These are phyloP conservation scores for Xyrichtys novacula DNA, from an alignment of 2,797 vertebrate species.

Conservation along the genomic window DNA sequence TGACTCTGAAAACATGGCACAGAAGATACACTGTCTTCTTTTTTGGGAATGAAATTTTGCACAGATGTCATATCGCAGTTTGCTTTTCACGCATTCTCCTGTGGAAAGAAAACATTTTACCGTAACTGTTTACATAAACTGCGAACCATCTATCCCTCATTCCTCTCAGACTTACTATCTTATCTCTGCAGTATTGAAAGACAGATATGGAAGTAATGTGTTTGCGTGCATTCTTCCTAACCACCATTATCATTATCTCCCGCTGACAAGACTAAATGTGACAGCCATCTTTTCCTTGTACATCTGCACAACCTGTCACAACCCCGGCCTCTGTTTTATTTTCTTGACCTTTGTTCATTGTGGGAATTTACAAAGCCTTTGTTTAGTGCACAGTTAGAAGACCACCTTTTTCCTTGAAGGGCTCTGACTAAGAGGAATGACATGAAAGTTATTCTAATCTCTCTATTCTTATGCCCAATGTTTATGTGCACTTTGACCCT, in stretches of 20 bases:
- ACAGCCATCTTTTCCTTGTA: conserved; percentile 41
- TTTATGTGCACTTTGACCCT: conserved; percentile 71
- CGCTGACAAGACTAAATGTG: conserved; percentile 44
- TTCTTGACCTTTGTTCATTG: conserved; percentile 56
- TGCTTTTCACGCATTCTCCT: conserved; percentile 38
- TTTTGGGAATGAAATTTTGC: conserved; percentile 26
- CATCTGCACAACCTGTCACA: conserved; percentile 46
- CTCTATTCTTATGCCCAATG: conserved; percentile 59
- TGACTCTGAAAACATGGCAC: conserved; percentile 62
- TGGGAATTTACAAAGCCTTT: conserved; percentile 36
- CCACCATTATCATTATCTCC: conserved; percentile 67
- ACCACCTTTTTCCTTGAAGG: conserved; percentile 40
- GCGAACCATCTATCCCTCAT: conserved; percentile 50
- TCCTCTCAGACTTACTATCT: conserved; percentile 49
- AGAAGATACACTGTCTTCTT: conserved; percentile 58
- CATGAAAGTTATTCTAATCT: conserved; percentile 71
- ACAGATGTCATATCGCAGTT: conserved; percentile 20
- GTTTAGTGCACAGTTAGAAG: conserved; percentile 37
- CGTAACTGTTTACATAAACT: conserved; percentile 70
- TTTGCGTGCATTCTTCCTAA: conserved; percentile 71
- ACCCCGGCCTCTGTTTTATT: conserved; percentile 38
- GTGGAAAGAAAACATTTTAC: conserved; percentile 46
- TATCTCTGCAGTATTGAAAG: conserved; percentile 62
- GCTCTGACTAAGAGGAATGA: conserved; percentile 73
- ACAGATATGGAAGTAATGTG: conserved; percentile 67